Evolutionary conservation across 1,140 invertebrate species (phyloP).

Genomic region (Danaus melanippus): DNA sequence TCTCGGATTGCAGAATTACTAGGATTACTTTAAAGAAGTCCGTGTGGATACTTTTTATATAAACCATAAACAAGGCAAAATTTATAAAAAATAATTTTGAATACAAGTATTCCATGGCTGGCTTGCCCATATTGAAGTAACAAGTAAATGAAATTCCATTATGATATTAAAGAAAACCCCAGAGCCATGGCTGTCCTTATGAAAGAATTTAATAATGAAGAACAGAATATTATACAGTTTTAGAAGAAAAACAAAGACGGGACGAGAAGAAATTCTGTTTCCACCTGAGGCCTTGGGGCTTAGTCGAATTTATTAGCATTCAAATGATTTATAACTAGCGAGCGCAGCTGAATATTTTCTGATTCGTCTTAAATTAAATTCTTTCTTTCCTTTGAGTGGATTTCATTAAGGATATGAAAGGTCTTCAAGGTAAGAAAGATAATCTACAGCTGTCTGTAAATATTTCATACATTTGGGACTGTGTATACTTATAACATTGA

Average conservation of each 20-base stretch:
- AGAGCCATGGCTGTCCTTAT: constrained; percentile 47
- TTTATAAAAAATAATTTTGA: no score
- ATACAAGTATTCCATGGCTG: neutral
- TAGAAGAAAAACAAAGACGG: constrained; percentile 55
- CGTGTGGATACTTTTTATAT: no score
- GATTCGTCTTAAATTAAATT: constrained; percentile 71
- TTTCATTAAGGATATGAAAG: constrained; percentile 67
- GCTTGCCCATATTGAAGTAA: constrained; percentile 20
- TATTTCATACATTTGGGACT: constrained; percentile 7
- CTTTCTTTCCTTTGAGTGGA: constrained; percentile 68
- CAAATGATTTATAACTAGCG: constrained; percentile 71
- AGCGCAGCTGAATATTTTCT: constrained; percentile 70
- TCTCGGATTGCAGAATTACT: no score
- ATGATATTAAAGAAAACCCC: constrained; percentile 53
- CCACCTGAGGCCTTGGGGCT: constrained; percentile 51
- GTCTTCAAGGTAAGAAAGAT: constrained; percentile 58
- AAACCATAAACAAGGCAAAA: no score
- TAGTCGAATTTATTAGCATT: constrained; percentile 71
- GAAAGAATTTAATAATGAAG: constrained; percentile 63
- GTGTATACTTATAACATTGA: no score
- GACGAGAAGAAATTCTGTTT: constrained; percentile 54
- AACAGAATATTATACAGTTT: constrained; percentile 59
- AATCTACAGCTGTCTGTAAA: constrained; percentile 31
- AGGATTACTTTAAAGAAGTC: no score
- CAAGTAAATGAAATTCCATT: constrained; percentile 59